These are phyloP conservation scores for Cirrhinus mrigala DNA, from an alignment of 2,797 vertebrate species.

Conservation along the genomic window DNA sequence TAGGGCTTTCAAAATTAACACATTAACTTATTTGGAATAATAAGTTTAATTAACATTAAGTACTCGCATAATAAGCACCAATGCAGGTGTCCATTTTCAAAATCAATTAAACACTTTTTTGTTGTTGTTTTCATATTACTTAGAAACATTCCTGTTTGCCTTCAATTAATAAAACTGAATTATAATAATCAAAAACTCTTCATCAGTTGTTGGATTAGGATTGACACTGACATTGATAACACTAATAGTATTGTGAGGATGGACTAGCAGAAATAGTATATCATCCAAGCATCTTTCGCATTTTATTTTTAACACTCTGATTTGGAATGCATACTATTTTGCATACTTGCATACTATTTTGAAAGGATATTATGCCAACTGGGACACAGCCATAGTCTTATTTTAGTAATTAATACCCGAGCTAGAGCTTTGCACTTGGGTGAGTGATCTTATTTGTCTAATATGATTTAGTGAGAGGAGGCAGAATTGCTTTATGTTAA, in stretches of 20 bases:
- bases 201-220: background rate
- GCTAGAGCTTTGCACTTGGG: constrained; percentile 80
- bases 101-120: background rate
- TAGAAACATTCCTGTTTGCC: background rate
- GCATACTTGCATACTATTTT: background rate
- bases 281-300: background rate
- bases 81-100: background rate
- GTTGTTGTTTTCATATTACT: background rate
- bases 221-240: background rate
- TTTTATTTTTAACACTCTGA: background rate
- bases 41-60: background rate
- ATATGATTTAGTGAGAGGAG: constrained; percentile 81
- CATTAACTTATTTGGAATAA: background rate
- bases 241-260: background rate
- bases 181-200: background rate
- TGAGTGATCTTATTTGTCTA: constrained; percentile 82
- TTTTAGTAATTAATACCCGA: constrained; percentile 81
- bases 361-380: background rate
- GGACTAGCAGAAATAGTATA: background rate
- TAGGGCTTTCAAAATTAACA: background rate
- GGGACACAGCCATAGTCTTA: constrained; percentile 58
- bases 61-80: background rate
- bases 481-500: constrained; percentile 80
- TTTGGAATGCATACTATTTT: background rate
- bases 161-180: background rate